phyloP scores from a whole-genome alignment of 2,797 vertebrate species.

The Peromyscus melanophrys region DNA sequence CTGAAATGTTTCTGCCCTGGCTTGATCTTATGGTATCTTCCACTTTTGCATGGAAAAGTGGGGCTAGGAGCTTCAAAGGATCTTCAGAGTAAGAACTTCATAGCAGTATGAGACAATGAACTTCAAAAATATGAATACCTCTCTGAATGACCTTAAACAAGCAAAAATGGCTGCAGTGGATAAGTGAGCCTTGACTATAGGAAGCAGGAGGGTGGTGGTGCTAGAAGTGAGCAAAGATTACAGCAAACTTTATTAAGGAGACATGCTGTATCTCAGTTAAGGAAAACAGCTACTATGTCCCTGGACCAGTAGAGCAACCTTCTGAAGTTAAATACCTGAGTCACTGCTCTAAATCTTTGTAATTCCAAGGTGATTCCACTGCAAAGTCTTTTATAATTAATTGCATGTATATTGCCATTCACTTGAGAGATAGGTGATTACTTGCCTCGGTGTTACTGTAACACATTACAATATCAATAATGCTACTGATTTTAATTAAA shows the following conservation, averaged over 20 bases:
- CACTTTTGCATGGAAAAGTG: not conserved
- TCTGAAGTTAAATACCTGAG: slow-evolving; percentile 80
- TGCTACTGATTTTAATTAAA: slow-evolving; percentile 90
- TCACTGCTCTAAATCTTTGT: slow-evolving; percentile 81
- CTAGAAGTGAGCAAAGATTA: slow-evolving; percentile 79
- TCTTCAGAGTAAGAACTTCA: slow-evolving; percentile 69
- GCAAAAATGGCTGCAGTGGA: slow-evolving; percentile 63
- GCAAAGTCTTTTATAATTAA: slow-evolving; percentile 88
- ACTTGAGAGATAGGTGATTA: slow-evolving; percentile 88
- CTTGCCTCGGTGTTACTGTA: slow-evolving; percentile 86
- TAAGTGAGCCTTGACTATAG: slow-evolving; percentile 80
- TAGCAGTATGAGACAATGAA: not conserved
- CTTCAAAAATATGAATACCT: slow-evolving; percentile 42
- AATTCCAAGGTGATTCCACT: slow-evolving; percentile 81
- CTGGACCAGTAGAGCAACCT: slow-evolving; percentile 67
- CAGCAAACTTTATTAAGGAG: slow-evolving; percentile 49
- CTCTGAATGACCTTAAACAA: slow-evolving; percentile 1
- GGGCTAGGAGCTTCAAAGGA: not conserved
- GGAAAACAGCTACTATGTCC: slow-evolving; percentile 67
- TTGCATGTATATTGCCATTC: slow-evolving; percentile 87
- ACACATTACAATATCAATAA: slow-evolving; percentile 89
- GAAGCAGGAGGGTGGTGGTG: slow-evolving; percentile 75
- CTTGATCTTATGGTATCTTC: slow-evolving; percentile 53
- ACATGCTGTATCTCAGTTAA: slow-evolving; percentile 79
- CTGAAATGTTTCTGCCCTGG: not conserved